phyloP scores from a whole-genome alignment of 2,113 vertebrate genomes.

The Cavia aperea region DNA sequence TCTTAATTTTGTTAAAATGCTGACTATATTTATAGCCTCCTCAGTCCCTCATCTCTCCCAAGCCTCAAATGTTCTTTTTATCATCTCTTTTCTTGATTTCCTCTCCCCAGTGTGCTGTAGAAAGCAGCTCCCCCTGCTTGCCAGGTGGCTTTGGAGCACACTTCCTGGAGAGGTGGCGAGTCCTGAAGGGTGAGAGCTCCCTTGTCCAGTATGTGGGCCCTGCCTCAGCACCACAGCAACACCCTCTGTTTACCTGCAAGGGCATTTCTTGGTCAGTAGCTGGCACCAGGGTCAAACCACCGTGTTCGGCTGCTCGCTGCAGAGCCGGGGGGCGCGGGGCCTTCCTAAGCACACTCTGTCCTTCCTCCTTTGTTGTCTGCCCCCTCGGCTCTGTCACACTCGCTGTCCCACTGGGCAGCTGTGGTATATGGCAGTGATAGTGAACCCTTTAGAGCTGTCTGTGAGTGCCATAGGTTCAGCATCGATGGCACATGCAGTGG shows the following conservation, averaged over 20 bases:
- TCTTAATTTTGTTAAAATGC: conserved; percentile 21
- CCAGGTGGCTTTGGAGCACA: neutral
- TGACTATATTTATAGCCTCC: neutral
- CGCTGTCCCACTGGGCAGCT: neutral
- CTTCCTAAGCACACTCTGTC: neutral
- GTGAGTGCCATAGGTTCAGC: neutral
- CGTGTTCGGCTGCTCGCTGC: neutral
- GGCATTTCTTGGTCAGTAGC: neutral
- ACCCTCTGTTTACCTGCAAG: neutral
- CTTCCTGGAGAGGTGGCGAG: no score
- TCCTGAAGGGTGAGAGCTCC: neutral
- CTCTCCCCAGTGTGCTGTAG: neutral
- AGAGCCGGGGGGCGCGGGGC: neutral
- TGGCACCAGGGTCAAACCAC: neutral
- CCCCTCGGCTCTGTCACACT: neutral
- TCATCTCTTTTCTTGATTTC: neutral
- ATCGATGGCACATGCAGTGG: neutral
- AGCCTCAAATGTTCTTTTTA: neutral
- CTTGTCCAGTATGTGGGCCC: neutral
- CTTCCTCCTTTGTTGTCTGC: neutral
- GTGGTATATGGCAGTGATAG: neutral
- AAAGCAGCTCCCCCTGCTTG: neutral
- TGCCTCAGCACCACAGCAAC: no score
- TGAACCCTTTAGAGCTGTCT: neutral
- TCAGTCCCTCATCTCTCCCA: neutral